These are phyloP conservation scores for Entomobrya proxima DNA, from an alignment of 2,888 invertebrate genomes.

Conservation along the genomic window DNA sequence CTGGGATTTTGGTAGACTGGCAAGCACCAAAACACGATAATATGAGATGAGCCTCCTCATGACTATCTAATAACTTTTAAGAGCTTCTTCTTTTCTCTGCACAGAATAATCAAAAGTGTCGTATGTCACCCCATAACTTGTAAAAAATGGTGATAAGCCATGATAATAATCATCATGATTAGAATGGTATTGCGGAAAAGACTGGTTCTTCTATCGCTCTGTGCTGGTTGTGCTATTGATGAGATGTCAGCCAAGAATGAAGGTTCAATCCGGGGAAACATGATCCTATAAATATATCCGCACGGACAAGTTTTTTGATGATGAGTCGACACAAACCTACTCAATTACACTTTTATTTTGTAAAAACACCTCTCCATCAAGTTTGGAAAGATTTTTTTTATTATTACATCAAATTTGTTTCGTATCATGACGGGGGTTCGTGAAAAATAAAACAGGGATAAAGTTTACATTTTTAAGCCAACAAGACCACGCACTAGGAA, in stretches of 20 bases:
- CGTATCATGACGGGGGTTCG: no score
- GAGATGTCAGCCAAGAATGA: constrained; percentile 25
- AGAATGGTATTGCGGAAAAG: constrained; percentile 15
- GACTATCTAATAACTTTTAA: background rate
- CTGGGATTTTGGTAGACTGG: constrained; percentile 8
- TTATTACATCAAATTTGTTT: no score
- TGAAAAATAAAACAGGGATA: background rate
- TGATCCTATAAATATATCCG: constrained; percentile 8
- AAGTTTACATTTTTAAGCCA: no score
- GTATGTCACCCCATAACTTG: constrained; percentile 10
- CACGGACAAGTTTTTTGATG: background rate
- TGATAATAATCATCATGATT: background rate
- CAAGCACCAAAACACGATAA: constrained; percentile 25
- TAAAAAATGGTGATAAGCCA: constrained; percentile 7
- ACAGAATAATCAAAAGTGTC: constrained; percentile 23
- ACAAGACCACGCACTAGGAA: constrained; percentile 19
- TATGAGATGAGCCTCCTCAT: background rate
- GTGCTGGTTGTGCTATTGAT: constrained; percentile 8
- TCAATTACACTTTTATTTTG: background rate
- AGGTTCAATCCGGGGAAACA: background rate
- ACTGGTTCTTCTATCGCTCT: background rate
- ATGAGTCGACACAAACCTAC: background rate
- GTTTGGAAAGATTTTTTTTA: no score
- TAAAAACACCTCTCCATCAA: no score
- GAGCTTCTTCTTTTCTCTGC: no score